Evolutionary conservation across 2,888 invertebrate genomes (phyloP).

Genomic region (Magallana nippona): DNA sequence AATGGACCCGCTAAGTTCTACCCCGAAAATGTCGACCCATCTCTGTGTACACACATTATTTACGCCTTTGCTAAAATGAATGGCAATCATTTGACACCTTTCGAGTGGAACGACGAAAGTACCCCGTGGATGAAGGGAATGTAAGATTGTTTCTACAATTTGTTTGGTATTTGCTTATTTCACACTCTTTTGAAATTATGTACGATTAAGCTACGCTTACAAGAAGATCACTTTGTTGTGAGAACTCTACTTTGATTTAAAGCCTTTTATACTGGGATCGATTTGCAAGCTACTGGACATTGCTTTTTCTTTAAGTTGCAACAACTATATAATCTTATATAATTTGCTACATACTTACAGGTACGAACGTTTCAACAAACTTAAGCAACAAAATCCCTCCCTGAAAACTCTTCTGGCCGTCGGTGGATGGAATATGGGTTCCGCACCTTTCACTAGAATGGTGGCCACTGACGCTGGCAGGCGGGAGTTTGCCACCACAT

Average conservation of each 20-base stretch:
- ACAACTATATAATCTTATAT: no score
- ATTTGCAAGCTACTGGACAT: no score
- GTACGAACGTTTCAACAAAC: conserved; percentile 89
- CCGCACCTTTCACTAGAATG: conserved; percentile 81
- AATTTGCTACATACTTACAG: conserved; percentile 50
- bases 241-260: no score
- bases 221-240: no score
- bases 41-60: conserved; percentile 96
- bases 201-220: no score
- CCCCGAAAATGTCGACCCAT: conserved; percentile 96
- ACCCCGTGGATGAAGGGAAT: conserved; percentile 68
- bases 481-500: conserved; percentile 64
- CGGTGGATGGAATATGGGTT: conserved; percentile 97
- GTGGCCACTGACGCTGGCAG: conserved; percentile 63
- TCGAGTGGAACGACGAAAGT: conserved; percentile 93
- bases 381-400: conserved; percentile 84
- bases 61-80: conserved; percentile 99
- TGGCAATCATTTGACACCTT: conserved; percentile 94
- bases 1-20: conserved; percentile 93
- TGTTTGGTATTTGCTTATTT: neutral
- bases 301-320: no score
- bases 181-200: no score
- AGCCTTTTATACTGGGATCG: no score
- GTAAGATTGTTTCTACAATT: conserved; percentile 56
- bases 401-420: conserved; percentile 91